Conservation (phyloP, 2,888 invertebrate species). For the Operophtera brumata region DNA sequence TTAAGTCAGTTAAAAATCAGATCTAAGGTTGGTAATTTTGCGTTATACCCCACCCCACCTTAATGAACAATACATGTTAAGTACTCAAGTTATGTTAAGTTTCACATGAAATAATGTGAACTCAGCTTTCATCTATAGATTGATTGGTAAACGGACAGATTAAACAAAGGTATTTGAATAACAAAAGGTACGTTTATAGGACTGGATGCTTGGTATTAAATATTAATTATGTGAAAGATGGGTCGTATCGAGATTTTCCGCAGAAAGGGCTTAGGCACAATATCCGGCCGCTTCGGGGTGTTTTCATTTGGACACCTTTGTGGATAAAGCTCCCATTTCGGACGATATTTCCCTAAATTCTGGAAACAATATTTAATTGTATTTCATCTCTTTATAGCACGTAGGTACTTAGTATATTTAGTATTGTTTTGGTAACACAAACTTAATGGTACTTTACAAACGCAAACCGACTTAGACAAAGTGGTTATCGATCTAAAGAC, state of each 20-base stretch:
- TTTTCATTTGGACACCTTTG: slow-evolving; percentile 50
- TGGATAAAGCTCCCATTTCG: slow-evolving; percentile 30
- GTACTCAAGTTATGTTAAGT: too few relatives aligned
- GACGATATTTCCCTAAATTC: slow-evolving; percentile 6
- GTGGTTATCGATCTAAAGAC: slow-evolving; percentile 7
- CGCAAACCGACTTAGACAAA: background rate
- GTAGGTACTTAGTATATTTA: background rate
- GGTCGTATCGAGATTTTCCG: slow-evolving; percentile 34
- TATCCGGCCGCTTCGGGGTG: slow-evolving; percentile 48
- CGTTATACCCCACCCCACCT: too few relatives aligned
- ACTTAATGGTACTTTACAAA: slow-evolving; percentile 1
- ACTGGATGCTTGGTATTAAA: background rate
- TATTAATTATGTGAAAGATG: slow-evolving; percentile 45
- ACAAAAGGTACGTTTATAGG: too few relatives aligned
- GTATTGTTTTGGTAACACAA: background rate
- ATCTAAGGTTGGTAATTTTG: too few relatives aligned
- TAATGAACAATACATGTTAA: too few relatives aligned
- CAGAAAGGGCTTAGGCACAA: slow-evolving; percentile 39
- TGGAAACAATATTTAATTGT: slow-evolving; percentile 4
- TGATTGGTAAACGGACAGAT: too few relatives aligned
- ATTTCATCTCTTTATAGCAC: slow-evolving; percentile 11
- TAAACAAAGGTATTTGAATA: too few relatives aligned
- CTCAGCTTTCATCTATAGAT: too few relatives aligned
- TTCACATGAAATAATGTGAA: too few relatives aligned
- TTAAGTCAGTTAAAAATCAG: too few relatives aligned